A percentile compares a stretch with the other conserved stretches of the same genome.
phyloP scores from a whole-genome alignment of 2,888 invertebrate genomes.

The Lasioglossum morio region DNA sequence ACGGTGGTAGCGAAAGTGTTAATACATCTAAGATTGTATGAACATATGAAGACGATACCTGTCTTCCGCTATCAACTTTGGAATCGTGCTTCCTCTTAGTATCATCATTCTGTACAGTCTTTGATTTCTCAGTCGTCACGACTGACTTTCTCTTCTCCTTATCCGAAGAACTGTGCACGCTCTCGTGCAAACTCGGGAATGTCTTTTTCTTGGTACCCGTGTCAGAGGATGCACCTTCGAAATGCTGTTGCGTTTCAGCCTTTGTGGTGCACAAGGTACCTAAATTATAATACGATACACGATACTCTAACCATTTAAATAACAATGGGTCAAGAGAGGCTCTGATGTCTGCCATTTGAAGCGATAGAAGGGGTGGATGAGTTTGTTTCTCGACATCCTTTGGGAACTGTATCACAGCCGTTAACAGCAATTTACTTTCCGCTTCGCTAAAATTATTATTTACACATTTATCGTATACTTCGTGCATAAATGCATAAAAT shows the following conservation, averaged over 20 bases:
- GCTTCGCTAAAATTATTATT: slow-evolving; percentile 60
- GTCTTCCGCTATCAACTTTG: slow-evolving; percentile 65
- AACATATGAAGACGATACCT: slow-evolving; percentile 68
- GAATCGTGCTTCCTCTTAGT: slow-evolving; percentile 64
- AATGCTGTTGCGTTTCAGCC: slow-evolving; percentile 66
- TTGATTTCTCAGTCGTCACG: slow-evolving; percentile 73
- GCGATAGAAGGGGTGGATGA: slow-evolving; percentile 85
- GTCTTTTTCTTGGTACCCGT: slow-evolving; percentile 78
- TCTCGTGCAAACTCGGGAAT: slow-evolving; percentile 82
- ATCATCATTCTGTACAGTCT: slow-evolving; percentile 68
- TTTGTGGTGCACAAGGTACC: slow-evolving; percentile 65
- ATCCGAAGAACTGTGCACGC: slow-evolving; percentile 83
- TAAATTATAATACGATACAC: slow-evolving; percentile 77
- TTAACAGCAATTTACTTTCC: slow-evolving; percentile 74
- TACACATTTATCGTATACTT: background rate
- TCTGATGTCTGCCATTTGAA: slow-evolving; percentile 85
- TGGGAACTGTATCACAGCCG: slow-evolving; percentile 84
- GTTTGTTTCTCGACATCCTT: slow-evolving; percentile 82
- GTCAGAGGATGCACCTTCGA: slow-evolving; percentile 79
- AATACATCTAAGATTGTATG: background rate
- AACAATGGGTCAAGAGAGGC: slow-evolving; percentile 88
- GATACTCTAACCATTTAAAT: slow-evolving; percentile 88
- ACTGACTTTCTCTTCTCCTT: slow-evolving; percentile 78
- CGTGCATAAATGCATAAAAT: background rate
- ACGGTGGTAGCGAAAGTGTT: background rate